Evolutionary conservation across 2,888 invertebrate species (phyloP).

Genomic region (Chironomus riparius): DNA sequence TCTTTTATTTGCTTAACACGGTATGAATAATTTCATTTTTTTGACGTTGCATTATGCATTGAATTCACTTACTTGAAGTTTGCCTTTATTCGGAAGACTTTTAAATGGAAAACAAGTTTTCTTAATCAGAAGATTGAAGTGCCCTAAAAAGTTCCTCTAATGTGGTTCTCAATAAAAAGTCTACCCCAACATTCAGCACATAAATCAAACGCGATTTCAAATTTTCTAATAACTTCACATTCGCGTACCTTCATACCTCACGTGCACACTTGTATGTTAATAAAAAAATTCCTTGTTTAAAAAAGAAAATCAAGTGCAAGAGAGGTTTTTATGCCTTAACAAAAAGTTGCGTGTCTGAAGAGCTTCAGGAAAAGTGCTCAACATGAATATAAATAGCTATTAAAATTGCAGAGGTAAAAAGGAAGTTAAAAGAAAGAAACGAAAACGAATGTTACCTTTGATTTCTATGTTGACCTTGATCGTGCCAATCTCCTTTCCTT

Average conservation of each 20-base stretch:
- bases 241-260: not conserved
- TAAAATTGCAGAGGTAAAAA: not conserved
- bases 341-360: not conserved
- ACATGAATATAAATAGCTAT: not conserved
- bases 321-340: not conserved
- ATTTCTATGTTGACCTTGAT: not conserved
- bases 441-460: not conserved
- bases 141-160: too few species aligned
- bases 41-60: not conserved
- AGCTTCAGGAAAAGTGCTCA: not conserved
- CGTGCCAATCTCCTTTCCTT: not conserved
- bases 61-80: too few species aligned
- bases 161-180: too few species aligned
- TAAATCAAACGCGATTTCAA: too few species aligned
- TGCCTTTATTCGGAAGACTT: too few species aligned
- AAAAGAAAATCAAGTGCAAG: not conserved
- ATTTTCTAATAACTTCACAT: too few species aligned
- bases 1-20: not conserved
- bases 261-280: not conserved
- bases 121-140: too few species aligned
- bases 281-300: not conserved
- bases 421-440: too few species aligned
- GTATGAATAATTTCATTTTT: not conserved
- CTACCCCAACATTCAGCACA: too few species aligned
- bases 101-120: too few species aligned